Percentiles rank a stretch among this genome's conserved stretches.
Conservation (phyloP, 2,888 invertebrate genomes). For the Bombyx huttoni region DNA sequence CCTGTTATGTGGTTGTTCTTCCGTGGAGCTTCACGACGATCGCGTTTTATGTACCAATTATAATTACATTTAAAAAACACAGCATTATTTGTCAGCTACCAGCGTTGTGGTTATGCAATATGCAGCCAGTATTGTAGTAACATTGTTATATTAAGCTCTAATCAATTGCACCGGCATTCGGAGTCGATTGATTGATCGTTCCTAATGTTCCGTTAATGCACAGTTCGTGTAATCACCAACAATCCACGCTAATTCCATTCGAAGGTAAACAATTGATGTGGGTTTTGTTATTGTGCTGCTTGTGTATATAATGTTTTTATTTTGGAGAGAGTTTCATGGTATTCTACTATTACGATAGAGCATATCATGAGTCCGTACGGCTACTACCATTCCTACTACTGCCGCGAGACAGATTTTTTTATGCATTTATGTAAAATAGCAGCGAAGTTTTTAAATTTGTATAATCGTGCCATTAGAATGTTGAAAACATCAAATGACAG, state of each 20-base stretch:
- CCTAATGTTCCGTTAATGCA: constrained; percentile 23
- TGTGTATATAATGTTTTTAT: neutral
- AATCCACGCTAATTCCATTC: constrained; percentile 19
- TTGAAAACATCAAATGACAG: too few relatives aligned
- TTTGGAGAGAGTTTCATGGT: neutral
- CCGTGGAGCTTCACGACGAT: too few relatives aligned
- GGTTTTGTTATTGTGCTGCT: neutral
- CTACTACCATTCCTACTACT: too few relatives aligned
- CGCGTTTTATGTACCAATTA: too few relatives aligned
- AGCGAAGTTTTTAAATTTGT: too few relatives aligned
- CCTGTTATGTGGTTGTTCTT: too few relatives aligned
- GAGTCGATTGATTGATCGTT: constrained; percentile 4
- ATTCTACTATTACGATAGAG: too few relatives aligned
- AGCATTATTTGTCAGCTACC: neutral
- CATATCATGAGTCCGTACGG: too few relatives aligned
- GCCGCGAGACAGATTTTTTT: too few relatives aligned
- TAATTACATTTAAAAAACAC: neutral
- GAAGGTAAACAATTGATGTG: constrained; percentile 7
- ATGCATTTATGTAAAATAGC: too few relatives aligned
- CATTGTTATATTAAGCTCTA: constrained; percentile 6
- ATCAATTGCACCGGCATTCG: constrained; percentile 6
- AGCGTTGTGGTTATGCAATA: neutral
- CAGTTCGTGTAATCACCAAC: constrained; percentile 23
- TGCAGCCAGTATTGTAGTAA: neutral
- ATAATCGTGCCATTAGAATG: too few relatives aligned